These are phyloP conservation scores for Cordylochernes scorpioides DNA, from an alignment of 2,888 invertebrate species.

Conservation along the genomic window DNA sequence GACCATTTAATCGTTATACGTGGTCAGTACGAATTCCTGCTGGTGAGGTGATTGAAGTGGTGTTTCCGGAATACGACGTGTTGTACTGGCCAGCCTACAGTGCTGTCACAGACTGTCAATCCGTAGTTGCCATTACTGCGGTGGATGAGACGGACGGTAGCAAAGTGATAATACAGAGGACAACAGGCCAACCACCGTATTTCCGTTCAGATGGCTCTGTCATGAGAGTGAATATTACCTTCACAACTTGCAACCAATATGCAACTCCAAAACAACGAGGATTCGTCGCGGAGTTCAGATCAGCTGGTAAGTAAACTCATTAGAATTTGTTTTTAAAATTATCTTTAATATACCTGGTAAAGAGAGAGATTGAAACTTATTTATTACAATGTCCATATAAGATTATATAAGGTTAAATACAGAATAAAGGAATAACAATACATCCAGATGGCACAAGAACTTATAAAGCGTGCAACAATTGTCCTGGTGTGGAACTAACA, in stretches of 20 bases:
- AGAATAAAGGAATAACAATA: too few species aligned
- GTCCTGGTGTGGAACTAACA: too few species aligned
- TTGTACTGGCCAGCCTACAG: slow-evolving; percentile 16
- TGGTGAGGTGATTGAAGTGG: slow-evolving; percentile 15
- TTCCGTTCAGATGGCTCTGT: slow-evolving; percentile 15
- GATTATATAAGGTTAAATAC: too few species aligned
- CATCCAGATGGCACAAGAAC: too few species aligned
- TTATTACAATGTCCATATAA: too few species aligned
- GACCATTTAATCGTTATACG: slow-evolving; percentile 15
- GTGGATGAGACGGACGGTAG: slow-evolving; percentile 5
- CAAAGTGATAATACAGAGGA: slow-evolving; percentile 12
- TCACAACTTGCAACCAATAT: slow-evolving; percentile 16
- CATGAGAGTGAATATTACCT: slow-evolving; percentile 12
- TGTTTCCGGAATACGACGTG: slow-evolving; percentile 17
- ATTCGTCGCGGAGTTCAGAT: too few species aligned
- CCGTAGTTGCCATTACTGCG: slow-evolving; percentile 11
- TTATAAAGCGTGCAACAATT: too few species aligned
- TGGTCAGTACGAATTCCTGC: slow-evolving; percentile 15
- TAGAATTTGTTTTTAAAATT: too few species aligned
- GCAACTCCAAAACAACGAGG: too few species aligned
- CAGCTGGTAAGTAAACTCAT: too few species aligned
- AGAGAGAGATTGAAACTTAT: too few species aligned
- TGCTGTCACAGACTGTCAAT: slow-evolving; percentile 14
- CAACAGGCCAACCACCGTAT: slow-evolving; percentile 15
- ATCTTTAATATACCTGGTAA: too few species aligned